Evolutionary conservation across 2,797 vertebrate genomes (phyloP), one percentile per base, ranked within the genome.

Genomic region (Leptodactylus fallax): DNA sequence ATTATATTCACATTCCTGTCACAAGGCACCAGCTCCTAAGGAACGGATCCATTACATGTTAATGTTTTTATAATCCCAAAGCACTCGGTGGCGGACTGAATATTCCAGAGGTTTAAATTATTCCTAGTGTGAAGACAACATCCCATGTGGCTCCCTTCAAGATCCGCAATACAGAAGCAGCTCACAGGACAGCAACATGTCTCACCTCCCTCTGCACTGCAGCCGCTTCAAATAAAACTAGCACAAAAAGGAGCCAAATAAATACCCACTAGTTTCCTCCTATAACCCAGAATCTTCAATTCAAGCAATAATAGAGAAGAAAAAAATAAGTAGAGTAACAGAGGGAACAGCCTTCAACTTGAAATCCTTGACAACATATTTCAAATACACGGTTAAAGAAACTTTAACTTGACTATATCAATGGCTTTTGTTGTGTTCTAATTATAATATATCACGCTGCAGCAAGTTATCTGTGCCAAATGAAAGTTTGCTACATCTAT

Each of bases 41-140:
- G 72, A 86, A 79, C 67, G 80, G 79, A 79, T 89, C 79, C 67
- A 76, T 89, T 86, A 89, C 88, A 83, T 89, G 88, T 79, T 89
- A 89, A 89, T 86, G 80, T 89, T 89, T 89, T 83, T 76, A 86
- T 71, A 89, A 89, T 89, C 79, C 85, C 79, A 77, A 89, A 77
- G 85, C 71, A 86, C 53, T 82, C 78, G 87, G 78, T 89, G 88
- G 74, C 65, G 69, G 79, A 53, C 71, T 83, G 72, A 78, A 79
- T 86, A 86, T 86, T 83, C 88, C 53, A 23, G 58, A 86, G 80
- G 84, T 83, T 89, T 86, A 82, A 82, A 89, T 86, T 83, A 86
- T 89, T 83, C 36, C 71, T 79, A 71, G 84, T 83, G 81, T 79
- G 80, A 83, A 89, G 85, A 86, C 69, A 85, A 77, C 12, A 10